Conservation (phyloP, 2,797 vertebrate genomes). For the Molothrus ater region DNA sequence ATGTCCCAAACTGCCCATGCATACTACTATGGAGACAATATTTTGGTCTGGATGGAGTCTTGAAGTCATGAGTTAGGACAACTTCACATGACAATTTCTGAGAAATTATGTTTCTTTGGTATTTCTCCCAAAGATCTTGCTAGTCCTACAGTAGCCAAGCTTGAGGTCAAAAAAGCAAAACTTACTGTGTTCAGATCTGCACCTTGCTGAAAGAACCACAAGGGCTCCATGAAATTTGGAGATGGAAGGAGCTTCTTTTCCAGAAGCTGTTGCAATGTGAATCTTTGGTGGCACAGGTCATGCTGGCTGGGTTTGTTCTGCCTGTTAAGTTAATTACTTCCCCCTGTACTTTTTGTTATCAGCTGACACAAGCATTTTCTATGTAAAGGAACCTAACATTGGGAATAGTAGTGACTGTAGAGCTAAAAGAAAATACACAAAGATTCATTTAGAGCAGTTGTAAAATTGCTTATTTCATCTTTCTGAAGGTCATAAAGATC, state of each 20-base stretch:
- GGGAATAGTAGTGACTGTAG: neutral
- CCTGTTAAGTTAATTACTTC: neutral
- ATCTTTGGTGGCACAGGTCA: neutral
- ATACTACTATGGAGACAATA: neutral
- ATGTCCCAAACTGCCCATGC: neutral
- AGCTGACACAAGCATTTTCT: neutral
- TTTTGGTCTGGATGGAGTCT: neutral
- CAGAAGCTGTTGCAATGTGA: neutral
- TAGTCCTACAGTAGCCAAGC: neutral
- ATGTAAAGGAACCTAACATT: rapidly evolving
- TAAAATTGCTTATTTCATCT: neutral
- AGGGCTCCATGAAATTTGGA: neutral
- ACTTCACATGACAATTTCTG: neutral
- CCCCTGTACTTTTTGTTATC: neutral
- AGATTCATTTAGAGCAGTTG: neutral
- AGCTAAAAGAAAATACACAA: neutral
- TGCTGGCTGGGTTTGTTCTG: neutral
- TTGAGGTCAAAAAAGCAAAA: neutral
- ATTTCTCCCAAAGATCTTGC: neutral
- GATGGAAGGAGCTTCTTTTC: neutral
- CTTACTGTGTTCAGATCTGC: neutral
- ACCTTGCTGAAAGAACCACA: neutral
- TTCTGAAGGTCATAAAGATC: neutral
- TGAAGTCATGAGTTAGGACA: neutral
- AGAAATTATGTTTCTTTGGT: too few relatives aligned